phyloP scores from a whole-genome alignment of 1,140 invertebrate species.

The Cotesia glomerata region DNA sequence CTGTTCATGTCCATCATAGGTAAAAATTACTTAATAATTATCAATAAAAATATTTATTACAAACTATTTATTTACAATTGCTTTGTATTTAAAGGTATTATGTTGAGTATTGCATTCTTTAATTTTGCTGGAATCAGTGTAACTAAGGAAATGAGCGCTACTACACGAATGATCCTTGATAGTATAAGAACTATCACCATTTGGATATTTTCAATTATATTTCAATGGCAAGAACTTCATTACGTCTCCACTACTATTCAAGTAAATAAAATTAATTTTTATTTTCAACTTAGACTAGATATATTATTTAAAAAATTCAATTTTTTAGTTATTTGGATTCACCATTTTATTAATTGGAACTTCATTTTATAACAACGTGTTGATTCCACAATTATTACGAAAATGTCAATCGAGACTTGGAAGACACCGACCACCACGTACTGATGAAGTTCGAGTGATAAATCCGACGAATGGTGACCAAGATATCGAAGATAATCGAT shows the following conservation, averaged over 20 bases:
- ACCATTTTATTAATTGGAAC: slow-evolving; percentile 76
- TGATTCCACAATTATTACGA: slow-evolving; percentile 61
- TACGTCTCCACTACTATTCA: slow-evolving; percentile 68
- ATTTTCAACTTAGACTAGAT: no score
- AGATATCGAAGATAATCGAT: slow-evolving; percentile 47
- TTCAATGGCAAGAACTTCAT: slow-evolving; percentile 83
- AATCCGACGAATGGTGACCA: slow-evolving; percentile 50
- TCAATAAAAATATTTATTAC: no score
- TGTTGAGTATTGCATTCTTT: slow-evolving; percentile 93
- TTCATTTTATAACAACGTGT: slow-evolving; percentile 77
- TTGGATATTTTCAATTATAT: slow-evolving; percentile 79
- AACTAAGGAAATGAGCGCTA: slow-evolving; percentile 93
- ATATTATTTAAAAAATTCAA: no score
- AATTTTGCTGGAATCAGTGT: slow-evolving; percentile 95
- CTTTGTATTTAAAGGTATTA: slow-evolving; percentile 71
- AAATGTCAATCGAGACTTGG: slow-evolving; percentile 45
- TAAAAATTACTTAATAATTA: slow-evolving; percentile 49
- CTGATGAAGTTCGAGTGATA: slow-evolving; percentile 49
- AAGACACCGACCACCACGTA: slow-evolving; percentile 44
- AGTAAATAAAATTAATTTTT: slow-evolving; percentile 54
- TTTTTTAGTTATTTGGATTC: slow-evolving; percentile 73
- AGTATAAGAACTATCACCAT: slow-evolving; percentile 88
- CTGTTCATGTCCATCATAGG: slow-evolving; percentile 73
- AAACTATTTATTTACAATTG: neutral
- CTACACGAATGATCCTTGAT: slow-evolving; percentile 91